A percentile compares a stretch with the other conserved stretches of the same genome.
phyloP scores from a whole-genome alignment of 2,113 vertebrate genomes.

The Leptocoma aspasia region DNA sequence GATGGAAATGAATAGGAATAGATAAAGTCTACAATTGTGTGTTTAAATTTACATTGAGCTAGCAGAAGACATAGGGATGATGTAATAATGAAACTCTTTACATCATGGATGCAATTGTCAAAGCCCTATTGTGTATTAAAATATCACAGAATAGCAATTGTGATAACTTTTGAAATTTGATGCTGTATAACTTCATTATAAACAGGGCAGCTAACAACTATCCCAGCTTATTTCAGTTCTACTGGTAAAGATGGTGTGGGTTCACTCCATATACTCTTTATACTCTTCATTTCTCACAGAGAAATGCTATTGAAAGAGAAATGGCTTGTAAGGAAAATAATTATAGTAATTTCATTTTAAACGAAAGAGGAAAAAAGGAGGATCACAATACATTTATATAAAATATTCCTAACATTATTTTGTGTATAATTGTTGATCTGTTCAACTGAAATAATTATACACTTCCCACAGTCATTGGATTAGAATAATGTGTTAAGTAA shows the following conservation, averaged over 20 bases:
- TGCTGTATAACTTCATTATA: not conserved
- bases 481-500: conserved; percentile 1
- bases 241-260: not conserved
- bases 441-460: conserved; percentile 18
- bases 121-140: not conserved
- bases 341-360: conserved; percentile 27
- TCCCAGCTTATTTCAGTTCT: not conserved
- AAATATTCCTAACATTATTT: conserved; percentile 20
- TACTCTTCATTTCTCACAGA: not conserved
- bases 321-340: not conserved
- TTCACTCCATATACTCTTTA: no score
- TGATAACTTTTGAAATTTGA: not conserved
- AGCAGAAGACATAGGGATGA: not conserved
- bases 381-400: not conserved
- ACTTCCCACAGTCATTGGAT: not conserved
- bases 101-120: not conserved
- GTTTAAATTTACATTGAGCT: not conserved
- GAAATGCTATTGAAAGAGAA: not conserved
- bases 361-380: not conserved
- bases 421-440: not conserved
- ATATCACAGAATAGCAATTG: not conserved
- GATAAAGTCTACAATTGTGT: not conserved
- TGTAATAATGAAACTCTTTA: not conserved
- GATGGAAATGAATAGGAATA: not conserved
- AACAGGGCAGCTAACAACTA: not conserved